Conservation (phyloP, 2,113 vertebrate species). For the Perccottus glenii region DNA sequence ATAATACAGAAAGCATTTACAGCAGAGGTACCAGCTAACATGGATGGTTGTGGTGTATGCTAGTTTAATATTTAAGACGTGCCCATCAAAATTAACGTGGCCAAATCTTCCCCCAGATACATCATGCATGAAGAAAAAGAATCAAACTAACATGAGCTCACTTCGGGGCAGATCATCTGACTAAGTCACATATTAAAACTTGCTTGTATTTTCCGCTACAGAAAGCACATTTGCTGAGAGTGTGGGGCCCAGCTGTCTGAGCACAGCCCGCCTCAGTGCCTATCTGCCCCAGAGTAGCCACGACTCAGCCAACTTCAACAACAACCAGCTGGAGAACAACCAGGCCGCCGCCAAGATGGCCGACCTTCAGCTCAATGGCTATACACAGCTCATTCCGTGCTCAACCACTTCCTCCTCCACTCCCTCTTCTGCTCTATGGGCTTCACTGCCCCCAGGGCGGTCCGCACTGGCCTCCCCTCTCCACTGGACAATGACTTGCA, state of each 20-base stretch:
- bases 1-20: too few relatives aligned
- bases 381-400: slow-evolving; percentile 86
- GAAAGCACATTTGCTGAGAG: slow-evolving; percentile 96
- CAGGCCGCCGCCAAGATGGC: slow-evolving; percentile 96
- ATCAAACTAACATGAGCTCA: slow-evolving; percentile 1
- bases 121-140: background rate
- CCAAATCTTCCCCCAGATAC: background rate
- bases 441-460: slow-evolving; percentile 56
- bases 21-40: too few relatives aligned
- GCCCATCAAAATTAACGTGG: too few relatives aligned
- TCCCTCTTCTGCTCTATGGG: slow-evolving; percentile 63
- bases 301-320: slow-evolving; percentile 97
- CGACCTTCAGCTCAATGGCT: slow-evolving; percentile 86
- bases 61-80: too few relatives aligned
- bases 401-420: slow-evolving; percentile 69
- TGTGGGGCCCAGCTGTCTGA: slow-evolving; percentile 87
- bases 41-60: background rate
- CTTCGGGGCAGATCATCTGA: background rate
- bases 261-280: slow-evolving; percentile 88
- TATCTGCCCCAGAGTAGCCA: slow-evolving; percentile 95
- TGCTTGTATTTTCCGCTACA: slow-evolving; percentile 67
- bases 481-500: slow-evolving; percentile 90
- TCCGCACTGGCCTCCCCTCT: slow-evolving; percentile 66
- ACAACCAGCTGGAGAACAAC: slow-evolving; percentile 96
- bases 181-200: slow-evolving; percentile 1